Base-by-base conservation (phyloP, 1,140 invertebrate species). In the Adoxophyes honmai region DNA sequence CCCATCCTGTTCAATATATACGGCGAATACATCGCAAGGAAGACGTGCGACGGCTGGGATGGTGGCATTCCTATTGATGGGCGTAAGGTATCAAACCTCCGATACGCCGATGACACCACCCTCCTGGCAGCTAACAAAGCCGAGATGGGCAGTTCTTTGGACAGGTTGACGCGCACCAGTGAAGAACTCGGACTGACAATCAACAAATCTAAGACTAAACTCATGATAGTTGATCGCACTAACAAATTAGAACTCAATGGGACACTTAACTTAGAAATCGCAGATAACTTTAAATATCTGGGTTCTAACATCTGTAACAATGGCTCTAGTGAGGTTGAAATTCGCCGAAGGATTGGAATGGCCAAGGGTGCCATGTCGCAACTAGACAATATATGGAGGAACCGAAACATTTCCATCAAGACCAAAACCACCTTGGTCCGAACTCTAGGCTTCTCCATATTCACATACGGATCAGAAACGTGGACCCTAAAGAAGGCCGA, bases 371-470 rank as follows among this genome's bases (percentile, higher is more conserved):
- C 18, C 10, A 42, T 42, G 18, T 11, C 3, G 2, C 9, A 55
- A 2, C n/a, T n/a, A n/a, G n/a, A n/a, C n/a, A n/a, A n/a, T n/a
- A 15, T 42, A 11, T 55, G 37, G 18, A 34, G 15, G 15, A 13
- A 55, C 15, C 10, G 18, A 5, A 42, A 16, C 4, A 55, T 55
- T 10, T 33, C 21, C 11, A 14, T 14, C 13, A 44, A 39, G 8
- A 39, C 54, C 14, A 55, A 55, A 35, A 14, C 34, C 21, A 21
- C 14, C 34, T 13, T 55, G 21, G 8, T 55, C 6, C 16, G 6
- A 14, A 4, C 37, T 1, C 54, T 55, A n/a, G 37, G 42, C 5
- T 55, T 42, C n/a, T 34, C 37, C 4, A 55, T 55, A n/a, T 55
- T 42, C 15, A 9, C 13, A 11, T 15, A 38, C 14, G 37, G 37